Base-by-base conservation (phyloP, 1,140 invertebrate species). In the Tetragnatha versicolor region DNA sequence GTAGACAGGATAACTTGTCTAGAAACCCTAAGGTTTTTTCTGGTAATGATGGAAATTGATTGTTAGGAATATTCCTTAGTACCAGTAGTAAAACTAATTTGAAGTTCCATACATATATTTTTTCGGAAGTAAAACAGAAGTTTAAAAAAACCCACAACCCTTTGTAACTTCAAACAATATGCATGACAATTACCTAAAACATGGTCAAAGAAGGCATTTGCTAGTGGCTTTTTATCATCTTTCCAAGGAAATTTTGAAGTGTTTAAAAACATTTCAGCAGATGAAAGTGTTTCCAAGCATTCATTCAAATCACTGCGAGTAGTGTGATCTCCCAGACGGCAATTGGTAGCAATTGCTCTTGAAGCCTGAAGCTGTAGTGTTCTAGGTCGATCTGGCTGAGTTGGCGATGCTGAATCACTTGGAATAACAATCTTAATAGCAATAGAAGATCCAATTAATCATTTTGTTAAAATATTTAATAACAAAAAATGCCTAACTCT, bases 331-430 rank as follows among this genome's bases (percentile, higher is more conserved):
- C 89, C 88, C 68, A 90, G 90, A 55, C 92, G 88, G 35, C 92
- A 90, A 84, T 97, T 97, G 6, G 93, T 94, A 51, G 94, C 87
- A 0, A 91, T 91, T 3, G 92, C 90, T 75, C 93, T 88, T 0
- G 93, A 94, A 1, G 92, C 91, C 87, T 94, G 93, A 20, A 95
- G 85, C 82, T 94, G 93, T 27, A 96, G 84, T 39, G 92, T 91
- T 79, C 91, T 90, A 3, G 94, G 94, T 49, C 94, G 86, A 83
- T 96, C 94, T 68, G 91, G 89, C 84, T 94, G 93, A 80, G 90
- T 90, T 12, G 90, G 88, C 83, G 91, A 90, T 93, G 83, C 92
- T 92, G 83, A 25, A 80, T 79, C 58, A 42, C 88, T 86, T 79
- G 82, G 85, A 68, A 87, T 77, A 51, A 87, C 84, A 45, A 86